Evolutionary conservation across 2,113 vertebrate species (phyloP), one percentile per base, ranked within the genome.

Genomic region (Peromyscus maniculatus): DNA sequence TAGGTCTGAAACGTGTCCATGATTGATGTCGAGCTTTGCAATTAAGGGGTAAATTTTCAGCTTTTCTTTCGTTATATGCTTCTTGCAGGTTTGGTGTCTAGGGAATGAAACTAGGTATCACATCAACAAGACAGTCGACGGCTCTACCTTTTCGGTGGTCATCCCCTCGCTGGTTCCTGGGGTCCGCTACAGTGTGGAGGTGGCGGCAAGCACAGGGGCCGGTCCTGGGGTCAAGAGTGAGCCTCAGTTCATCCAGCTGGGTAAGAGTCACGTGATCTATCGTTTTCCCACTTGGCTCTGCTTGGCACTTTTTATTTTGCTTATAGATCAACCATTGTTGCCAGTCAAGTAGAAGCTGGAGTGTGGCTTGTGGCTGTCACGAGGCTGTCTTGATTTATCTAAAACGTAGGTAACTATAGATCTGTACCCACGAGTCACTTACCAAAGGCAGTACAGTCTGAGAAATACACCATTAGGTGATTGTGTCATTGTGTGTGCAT

Each of bases 71-170:
- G 1, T 91, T 43, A 5, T 95, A 0, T 57, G 57, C 95, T 92
- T 57, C 80, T 94, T 94, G 46, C 98, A 99, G 99, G 99, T 99
- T 94, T 99, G 99, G 99, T 99, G 99, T 97, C 98, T 99, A 87
- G 99, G 99, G 91, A 99, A 99, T 80, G 99, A 99, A 98, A 99
- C 99, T 59, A 98, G 99, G 24, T 99, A 99, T 98, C 99, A 99
- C 69, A 99, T 99, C 74, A 99, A 99, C 99, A 99, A 99, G 87
- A 99, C 99, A 0, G 99, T 99, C 12, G 99, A 99, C 4, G 99
- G 99, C 24, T 98, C 99, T 36, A 99, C 99, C 52, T 98, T 99
- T 12, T 99, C 99, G 3, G 98, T 99, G 49, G 98, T 99, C 97
- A 99, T 99, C 86, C 99, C 99, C 15, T 99, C 99, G 66, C 98